Conservation (phyloP, 1,140 invertebrate species). For the Drosophila insularis region DNA sequence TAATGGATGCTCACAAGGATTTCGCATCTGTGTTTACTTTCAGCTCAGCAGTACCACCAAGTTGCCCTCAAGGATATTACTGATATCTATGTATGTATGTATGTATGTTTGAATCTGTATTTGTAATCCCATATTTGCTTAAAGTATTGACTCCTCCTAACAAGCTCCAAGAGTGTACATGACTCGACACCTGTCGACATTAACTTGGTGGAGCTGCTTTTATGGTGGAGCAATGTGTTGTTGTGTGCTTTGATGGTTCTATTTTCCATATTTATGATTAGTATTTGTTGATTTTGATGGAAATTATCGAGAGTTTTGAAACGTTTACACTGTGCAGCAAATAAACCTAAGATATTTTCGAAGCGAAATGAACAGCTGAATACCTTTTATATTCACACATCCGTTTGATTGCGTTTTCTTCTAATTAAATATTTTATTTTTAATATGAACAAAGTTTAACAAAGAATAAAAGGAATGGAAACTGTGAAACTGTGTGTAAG, state of each 20-base stretch:
- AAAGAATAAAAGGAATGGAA: too few species aligned
- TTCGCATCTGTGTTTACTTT: conserved; percentile 42
- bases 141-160: conserved; percentile 19
- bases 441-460: too few species aligned
- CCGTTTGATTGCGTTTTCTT: too few species aligned
- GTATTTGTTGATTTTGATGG: conserved; percentile 35
- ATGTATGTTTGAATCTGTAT: conserved; percentile 2
- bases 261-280: conserved; percentile 45
- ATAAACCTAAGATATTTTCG: too few species aligned
- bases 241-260: conserved; percentile 16
- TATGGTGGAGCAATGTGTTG: conserved; percentile 32
- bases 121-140: conserved; percentile 17
- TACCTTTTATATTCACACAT: too few species aligned
- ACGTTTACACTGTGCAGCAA: conserved; percentile 26
- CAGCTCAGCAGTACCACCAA: conserved; percentile 21
- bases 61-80: conserved; percentile 17
- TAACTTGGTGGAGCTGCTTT: conserved; percentile 4
- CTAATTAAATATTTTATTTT: too few species aligned
- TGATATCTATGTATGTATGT: not conserved
- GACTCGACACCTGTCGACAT: conserved; percentile 13
- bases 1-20: conserved; percentile 26
- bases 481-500: too few species aligned
- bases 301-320: conserved; percentile 23
- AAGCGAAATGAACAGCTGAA: too few species aligned
- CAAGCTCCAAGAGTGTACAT: not conserved